These are phyloP conservation scores for Teleopsis dalmanni DNA, from an alignment of 1,140 invertebrate genomes.

Conservation along the genomic window DNA sequence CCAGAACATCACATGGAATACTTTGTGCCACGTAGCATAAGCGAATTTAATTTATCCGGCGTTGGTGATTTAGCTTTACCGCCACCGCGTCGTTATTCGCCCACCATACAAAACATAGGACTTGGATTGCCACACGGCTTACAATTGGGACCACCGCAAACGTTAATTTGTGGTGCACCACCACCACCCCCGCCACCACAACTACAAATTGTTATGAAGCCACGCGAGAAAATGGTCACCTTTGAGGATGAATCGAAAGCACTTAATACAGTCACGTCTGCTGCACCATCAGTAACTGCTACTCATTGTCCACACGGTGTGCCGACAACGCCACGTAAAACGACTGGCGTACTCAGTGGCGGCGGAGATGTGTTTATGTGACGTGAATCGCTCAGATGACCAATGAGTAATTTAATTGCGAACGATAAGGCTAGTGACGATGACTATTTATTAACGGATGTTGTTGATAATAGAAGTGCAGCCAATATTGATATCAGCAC, in stretches of 20 bases:
- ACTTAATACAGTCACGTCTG: neutral
- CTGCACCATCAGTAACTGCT: slow-evolving; percentile 1
- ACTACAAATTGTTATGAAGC: slow-evolving; percentile 43
- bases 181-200: slow-evolving; percentile 29
- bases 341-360: slow-evolving; percentile 21
- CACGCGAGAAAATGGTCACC: slow-evolving; percentile 70
- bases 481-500: neutral
- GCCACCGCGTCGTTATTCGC: slow-evolving; percentile 41
- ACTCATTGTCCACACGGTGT: slow-evolving; percentile 38
- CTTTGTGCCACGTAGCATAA: slow-evolving; percentile 72
- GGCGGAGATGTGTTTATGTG: slow-evolving; percentile 58
- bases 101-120: slow-evolving; percentile 25
- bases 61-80: slow-evolving; percentile 51
- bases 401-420: slow-evolving; percentile 5
- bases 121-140: slow-evolving; percentile 35
- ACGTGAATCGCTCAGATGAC: slow-evolving; percentile 38
- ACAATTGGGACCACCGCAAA: slow-evolving; percentile 32
- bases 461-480: slow-evolving; percentile 3
- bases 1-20: slow-evolving; percentile 63
- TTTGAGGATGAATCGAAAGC: slow-evolving; percentile 64
- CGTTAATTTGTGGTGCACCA: slow-evolving; percentile 32
- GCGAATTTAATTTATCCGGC: slow-evolving; percentile 67
- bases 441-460: slow-evolving; percentile 19
- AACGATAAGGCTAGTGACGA: slow-evolving; percentile 9
- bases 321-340: slow-evolving; percentile 44